A percentile compares a stretch with the other conserved stretches of the same genome.
These are phyloP conservation scores for Puntigrus tetrazona DNA, from an alignment of 2,113 vertebrate genomes.

Conservation along the genomic window DNA sequence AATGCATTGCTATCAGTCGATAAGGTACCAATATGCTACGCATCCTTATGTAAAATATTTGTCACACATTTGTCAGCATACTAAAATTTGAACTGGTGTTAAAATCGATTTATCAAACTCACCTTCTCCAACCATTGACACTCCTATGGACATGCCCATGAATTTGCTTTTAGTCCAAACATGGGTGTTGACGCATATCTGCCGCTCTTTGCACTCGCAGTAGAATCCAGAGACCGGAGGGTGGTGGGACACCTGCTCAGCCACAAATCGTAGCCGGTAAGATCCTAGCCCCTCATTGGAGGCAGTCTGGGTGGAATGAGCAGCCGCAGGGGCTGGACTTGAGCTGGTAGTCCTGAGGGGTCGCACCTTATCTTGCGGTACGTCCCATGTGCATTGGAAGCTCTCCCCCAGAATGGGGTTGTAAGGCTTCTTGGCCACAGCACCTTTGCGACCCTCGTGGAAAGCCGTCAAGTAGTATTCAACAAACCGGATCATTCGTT, in stretches of 20 bases:
- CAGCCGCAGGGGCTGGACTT: conserved; percentile 58
- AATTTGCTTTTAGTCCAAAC: conserved; percentile 97
- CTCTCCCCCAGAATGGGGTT: conserved; percentile 91
- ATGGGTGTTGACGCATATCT: conserved; percentile 85
- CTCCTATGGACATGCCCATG: conserved; percentile 92
- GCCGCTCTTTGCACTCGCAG: conserved; percentile 90
- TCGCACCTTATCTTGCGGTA: conserved; percentile 81
- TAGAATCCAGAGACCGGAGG: conserved; percentile 91
- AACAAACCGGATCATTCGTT: conserved; percentile 87
- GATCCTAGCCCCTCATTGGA: conserved; percentile 46
- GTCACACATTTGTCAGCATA: background rate
- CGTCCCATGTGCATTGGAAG: conserved; percentile 90
- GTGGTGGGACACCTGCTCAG: conserved; percentile 92
- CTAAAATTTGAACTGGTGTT: background rate
- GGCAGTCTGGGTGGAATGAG: conserved; percentile 59
- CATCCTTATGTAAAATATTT: background rate
- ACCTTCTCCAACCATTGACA: conserved; percentile 96
- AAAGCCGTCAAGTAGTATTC: conserved; percentile 94
- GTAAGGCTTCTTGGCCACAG: conserved; percentile 93
- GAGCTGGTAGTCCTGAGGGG: conserved; percentile 70
- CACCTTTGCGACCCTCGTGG: conserved; percentile 88
- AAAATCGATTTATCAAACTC: conserved; percentile 49
- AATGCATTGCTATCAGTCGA: background rate
- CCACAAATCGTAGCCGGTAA: conserved; percentile 86
- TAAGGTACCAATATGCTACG: background rate